phyloP scores from a whole-genome alignment of 2,113 vertebrate species.

The Macquaria ambigua region DNA sequence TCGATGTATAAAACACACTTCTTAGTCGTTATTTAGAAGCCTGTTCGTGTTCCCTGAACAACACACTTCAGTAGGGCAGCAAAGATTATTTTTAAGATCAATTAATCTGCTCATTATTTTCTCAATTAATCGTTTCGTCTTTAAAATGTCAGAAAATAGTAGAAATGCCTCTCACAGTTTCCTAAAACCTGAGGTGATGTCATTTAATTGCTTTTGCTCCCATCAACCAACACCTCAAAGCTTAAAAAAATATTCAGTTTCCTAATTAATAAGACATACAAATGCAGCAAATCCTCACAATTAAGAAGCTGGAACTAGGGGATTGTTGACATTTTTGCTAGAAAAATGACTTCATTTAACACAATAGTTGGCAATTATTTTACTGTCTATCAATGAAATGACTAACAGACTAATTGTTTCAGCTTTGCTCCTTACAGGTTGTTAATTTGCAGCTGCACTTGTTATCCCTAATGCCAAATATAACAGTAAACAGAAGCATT shows the following conservation, averaged over 20 bases:
- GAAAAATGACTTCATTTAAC: background rate
- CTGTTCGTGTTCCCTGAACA: background rate
- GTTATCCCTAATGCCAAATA: too few species aligned
- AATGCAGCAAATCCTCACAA: background rate
- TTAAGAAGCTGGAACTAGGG: background rate
- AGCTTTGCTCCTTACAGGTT: background rate
- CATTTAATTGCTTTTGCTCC: background rate
- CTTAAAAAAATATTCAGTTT: background rate
- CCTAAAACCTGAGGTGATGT: background rate
- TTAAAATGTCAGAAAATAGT: background rate
- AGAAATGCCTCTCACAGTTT: background rate
- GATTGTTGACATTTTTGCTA: background rate
- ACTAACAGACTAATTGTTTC: background rate
- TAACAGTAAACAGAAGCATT: background rate
- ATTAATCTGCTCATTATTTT: background rate
- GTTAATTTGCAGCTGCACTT: background rate
- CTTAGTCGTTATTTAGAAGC: background rate
- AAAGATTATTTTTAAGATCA: background rate
- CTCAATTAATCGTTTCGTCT: background rate
- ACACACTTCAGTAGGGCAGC: background rate
- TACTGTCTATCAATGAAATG: background rate
- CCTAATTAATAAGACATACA: background rate
- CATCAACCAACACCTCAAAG: background rate
- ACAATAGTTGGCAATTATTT: background rate
- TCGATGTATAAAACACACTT: background rate